Evolutionary conservation across 2,888 invertebrate genomes (phyloP).

Genomic region (Ochropleura leucogaster): DNA sequence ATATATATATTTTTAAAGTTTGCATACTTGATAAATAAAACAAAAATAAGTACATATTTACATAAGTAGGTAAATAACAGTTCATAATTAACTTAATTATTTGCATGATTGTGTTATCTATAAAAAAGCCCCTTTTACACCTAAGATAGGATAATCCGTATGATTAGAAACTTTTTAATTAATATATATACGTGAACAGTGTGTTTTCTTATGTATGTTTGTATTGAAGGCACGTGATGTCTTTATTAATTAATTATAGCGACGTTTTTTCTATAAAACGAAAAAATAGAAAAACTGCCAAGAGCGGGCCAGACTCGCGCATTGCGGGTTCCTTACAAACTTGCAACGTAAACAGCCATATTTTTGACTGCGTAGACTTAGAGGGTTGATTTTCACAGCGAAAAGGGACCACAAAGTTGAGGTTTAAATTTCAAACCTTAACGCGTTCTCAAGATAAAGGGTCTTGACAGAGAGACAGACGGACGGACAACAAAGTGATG

Average conservation of each 20-base stretch:
- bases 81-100: slow-evolving; percentile 5
- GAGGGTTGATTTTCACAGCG: too few species aligned
- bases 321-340: too few species aligned
- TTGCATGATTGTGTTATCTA: slow-evolving; percentile 26
- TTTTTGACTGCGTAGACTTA: too few species aligned
- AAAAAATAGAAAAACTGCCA: background rate
- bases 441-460: too few species aligned
- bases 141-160: slow-evolving; percentile 14
- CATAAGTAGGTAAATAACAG: background rate
- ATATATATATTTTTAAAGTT: background rate
- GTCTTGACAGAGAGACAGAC: too few species aligned
- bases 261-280: background rate
- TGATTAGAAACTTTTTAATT: slow-evolving; percentile 7
- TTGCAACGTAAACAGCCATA: too few species aligned
- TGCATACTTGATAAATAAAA: slow-evolving; percentile 1
- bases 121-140: background rate
- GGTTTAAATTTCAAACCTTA: too few species aligned
- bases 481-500: too few species aligned
- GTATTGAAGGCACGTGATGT: background rate
- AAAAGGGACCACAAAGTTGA: too few species aligned
- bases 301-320: too few species aligned
- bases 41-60: background rate
- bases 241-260: background rate
- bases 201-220: background rate
- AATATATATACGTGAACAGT: background rate